Evolutionary conservation across 2,797 vertebrate genomes (phyloP).

Genomic region (Oryzias dopingdopingensis): DNA sequence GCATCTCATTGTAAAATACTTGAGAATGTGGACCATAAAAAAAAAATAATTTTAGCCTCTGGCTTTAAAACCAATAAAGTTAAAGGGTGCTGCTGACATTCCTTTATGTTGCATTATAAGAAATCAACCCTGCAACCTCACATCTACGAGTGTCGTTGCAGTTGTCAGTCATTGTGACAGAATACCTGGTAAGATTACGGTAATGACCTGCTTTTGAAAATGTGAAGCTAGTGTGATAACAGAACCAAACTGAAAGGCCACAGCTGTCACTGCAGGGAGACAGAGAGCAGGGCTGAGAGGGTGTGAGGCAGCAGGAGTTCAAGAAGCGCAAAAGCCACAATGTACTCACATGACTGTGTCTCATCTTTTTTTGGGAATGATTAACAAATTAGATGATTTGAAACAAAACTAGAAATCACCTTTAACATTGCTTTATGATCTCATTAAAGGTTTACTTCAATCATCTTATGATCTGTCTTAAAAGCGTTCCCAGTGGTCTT

Average conservation of each 20-base stretch:
- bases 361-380: no score
- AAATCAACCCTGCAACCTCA: slow-evolving; percentile 31
- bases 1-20: slow-evolving; percentile 53
- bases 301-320: slow-evolving; percentile 5
- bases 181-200: slow-evolving; percentile 35
- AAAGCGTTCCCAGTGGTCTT: no score
- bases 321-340: slow-evolving; percentile 5
- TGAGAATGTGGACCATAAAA: slow-evolving; percentile 64
- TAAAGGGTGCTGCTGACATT: slow-evolving; percentile 66
- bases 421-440: no score
- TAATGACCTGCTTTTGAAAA: slow-evolving; percentile 60
- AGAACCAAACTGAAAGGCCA: slow-evolving; percentile 65
- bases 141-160: slow-evolving; percentile 49
- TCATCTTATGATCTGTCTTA: no score
- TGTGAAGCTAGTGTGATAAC: slow-evolving; percentile 50
- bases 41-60: slow-evolving; percentile 29
- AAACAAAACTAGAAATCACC: no score
- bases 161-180: slow-evolving; percentile 56
- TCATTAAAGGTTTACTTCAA: no score
- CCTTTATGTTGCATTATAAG: slow-evolving; percentile 57
- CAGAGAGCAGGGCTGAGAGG: not conserved
- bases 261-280: slow-evolving; percentile 55
- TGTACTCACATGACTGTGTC: no score
- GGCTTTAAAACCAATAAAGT: slow-evolving; percentile 66
- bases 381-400: no score